Evolutionary conservation across 2,888 invertebrate genomes (phyloP).

Genomic region (Odontocolon sp.): DNA sequence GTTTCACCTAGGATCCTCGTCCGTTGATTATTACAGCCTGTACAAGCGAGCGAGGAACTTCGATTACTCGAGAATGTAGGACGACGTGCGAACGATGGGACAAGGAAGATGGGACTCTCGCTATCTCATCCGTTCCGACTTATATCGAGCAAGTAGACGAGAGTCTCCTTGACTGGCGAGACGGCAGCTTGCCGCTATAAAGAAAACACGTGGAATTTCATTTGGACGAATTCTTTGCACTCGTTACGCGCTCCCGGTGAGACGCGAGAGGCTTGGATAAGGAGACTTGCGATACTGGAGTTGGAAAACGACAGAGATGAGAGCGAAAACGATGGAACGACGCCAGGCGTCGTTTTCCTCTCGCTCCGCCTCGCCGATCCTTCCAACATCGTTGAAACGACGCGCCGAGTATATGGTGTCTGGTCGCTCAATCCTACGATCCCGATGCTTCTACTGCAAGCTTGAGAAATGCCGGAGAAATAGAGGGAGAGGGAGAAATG

Average conservation of each 20-base stretch:
- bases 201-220: constrained; percentile 71
- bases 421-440: constrained; percentile 29
- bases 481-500: neutral
- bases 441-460: constrained; percentile 1
- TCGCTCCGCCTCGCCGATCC: too few species aligned
- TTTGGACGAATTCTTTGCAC: constrained; percentile 74
- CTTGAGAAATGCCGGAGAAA: neutral
- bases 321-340: constrained; percentile 32
- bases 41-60: constrained; percentile 6
- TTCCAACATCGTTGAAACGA: constrained; percentile 21
- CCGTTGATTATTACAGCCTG: constrained; percentile 10
- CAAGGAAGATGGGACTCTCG: neutral
- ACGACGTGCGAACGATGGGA: neutral
- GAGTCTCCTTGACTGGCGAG: neutral
- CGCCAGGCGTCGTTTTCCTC: constrained; percentile 52
- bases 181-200: constrained; percentile 13
- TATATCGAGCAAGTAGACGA: neutral
- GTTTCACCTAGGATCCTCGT: neutral
- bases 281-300: constrained; percentile 9
- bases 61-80: constrained; percentile 14
- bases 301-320: constrained; percentile 12
- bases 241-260: constrained; percentile 69
- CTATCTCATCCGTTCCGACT: neutral
- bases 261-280: constrained; percentile 48
- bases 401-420: constrained; percentile 29